Evolutionary conservation across 2,113 vertebrate genomes (phyloP), one percentile per base, ranked within the genome.

Genomic region (Cathartes aura): DNA sequence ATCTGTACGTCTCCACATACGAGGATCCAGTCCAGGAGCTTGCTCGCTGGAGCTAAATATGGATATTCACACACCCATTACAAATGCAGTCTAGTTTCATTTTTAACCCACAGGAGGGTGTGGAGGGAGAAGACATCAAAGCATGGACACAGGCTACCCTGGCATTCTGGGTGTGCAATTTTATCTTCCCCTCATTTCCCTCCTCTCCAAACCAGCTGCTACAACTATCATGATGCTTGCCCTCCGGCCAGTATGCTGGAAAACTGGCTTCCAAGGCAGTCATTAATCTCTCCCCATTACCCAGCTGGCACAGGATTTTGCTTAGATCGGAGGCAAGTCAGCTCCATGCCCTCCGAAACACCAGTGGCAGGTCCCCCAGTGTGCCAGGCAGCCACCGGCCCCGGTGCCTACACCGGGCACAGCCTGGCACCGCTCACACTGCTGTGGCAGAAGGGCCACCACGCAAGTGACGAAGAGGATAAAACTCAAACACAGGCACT

Each of bases 91-190:
- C 68, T 89, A 62, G 75, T 91, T 97, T 96, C 86, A 88, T 91
- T 94, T 96, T 92, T 95, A 90, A 76, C 95, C 92, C 89, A 92
- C 82, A 90, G 82, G 85, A 96, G 91, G 94, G 94, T 95, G 82
- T 68, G 59, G 91, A 97, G 85, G 82, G 72, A 63, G 81, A 81
- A 94, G 64, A 95, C 53, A 96, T 83, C 92, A 97, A 96, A 97
- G 88, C 71, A 93, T 59, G 93, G 92, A 84, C 48, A 90, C 85
- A 80, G 53, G 82, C 75, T 76, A 87, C 56, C 48, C 88, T 76
- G 63, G 88, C 81, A 97, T 90, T 96, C 79, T 78, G 52, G 71
- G 78, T 14, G 42, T 94, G 87, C 82, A 95, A 89, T 89, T 93
- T 89, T 79, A 82, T 93, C 92, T 82, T 84, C 85, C 90, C 81